Conservation (phyloP, 2,797 vertebrate species). For the Myiothlypis chrysogaster region DNA sequence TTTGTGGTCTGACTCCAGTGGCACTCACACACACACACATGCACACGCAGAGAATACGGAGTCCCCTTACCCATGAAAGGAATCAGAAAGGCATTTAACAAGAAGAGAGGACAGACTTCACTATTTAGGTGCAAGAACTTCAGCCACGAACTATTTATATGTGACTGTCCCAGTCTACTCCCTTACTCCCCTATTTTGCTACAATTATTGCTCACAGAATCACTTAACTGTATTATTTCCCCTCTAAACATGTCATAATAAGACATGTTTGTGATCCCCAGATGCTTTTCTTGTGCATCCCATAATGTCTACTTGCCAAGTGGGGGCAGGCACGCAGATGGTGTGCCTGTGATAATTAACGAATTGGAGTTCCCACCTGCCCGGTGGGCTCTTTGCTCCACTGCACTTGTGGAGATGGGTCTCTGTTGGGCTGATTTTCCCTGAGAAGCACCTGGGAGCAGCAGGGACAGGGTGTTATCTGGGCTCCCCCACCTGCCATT, state of each 20-base stretch:
- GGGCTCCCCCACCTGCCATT: background rate
- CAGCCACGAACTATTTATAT: background rate
- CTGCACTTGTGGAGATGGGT: too few species aligned
- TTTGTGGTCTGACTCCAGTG: background rate
- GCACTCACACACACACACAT: background rate
- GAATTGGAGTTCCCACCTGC: background rate
- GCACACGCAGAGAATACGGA: background rate
- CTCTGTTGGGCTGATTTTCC: background rate
- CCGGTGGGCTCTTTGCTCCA: background rate
- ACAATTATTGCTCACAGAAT: background rate
- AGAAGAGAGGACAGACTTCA: background rate
- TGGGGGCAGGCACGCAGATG: accelerated
- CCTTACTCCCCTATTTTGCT: background rate
- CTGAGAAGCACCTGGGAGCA: background rate
- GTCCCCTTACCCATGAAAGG: background rate
- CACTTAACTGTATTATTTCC: background rate
- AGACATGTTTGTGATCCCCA: background rate
- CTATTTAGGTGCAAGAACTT: background rate
- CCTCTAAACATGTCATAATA: background rate
- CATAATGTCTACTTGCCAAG: accelerated
- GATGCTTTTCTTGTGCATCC: background rate
- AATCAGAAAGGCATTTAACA: background rate
- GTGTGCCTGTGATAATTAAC: background rate
- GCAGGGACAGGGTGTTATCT: background rate
- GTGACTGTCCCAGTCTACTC: background rate